Evolutionary conservation across 1,140 invertebrate genomes (phyloP).

Genomic region (Rhyzopertha dominica): DNA sequence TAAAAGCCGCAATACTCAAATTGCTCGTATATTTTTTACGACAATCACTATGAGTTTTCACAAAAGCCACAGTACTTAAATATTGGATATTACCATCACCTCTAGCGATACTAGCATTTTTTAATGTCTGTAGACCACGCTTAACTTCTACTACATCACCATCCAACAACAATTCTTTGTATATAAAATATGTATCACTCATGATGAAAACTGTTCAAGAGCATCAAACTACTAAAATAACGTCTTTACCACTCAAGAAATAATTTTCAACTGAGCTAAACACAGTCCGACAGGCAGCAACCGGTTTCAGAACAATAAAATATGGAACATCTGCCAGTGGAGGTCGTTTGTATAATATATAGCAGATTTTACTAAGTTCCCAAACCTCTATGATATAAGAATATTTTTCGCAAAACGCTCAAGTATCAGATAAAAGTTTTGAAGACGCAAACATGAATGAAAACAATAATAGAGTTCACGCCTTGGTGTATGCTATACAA

Average conservation of each 20-base stretch:
- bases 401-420: too few species aligned
- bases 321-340: too few species aligned
- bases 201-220: constrained; percentile 11
- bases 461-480: too few species aligned
- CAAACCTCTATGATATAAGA: too few species aligned
- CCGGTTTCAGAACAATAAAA: constrained; percentile 2
- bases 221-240: constrained; percentile 7
- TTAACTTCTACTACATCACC: constrained; percentile 11
- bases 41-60: too few species aligned
- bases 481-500: too few species aligned
- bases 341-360: too few species aligned
- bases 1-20: too few species aligned
- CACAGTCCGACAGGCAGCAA: constrained; percentile 6
- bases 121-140: constrained; percentile 10
- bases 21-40: too few species aligned
- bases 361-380: too few species aligned
- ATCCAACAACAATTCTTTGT: constrained; percentile 10
- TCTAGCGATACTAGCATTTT: constrained; percentile 11
- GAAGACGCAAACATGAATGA: too few species aligned
- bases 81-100: constrained; percentile 9
- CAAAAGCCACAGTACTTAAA: constrained; percentile 7
- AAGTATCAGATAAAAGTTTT: too few species aligned
- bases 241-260: constrained; percentile 10
- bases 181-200: constrained; percentile 15
- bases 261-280: constrained; percentile 11